Percentiles rank a stretch among this genome's conserved stretches.
Conservation (phyloP, 2,113 vertebrate species). For the Solea solea region DNA sequence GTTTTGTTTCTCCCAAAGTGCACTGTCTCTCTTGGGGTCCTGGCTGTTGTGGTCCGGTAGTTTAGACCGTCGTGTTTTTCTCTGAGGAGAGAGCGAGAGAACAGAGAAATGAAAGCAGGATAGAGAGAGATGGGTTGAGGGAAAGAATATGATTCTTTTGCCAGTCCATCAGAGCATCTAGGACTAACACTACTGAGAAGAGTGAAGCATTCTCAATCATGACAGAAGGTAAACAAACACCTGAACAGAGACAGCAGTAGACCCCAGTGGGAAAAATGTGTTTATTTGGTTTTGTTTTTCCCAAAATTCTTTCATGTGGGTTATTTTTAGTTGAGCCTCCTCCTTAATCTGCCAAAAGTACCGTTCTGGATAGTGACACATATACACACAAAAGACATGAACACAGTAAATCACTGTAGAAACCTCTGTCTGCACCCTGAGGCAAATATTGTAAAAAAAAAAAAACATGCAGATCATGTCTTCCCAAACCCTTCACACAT, state of each 20-base stretch:
- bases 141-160: slow-evolving; percentile 8
- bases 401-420: slow-evolving; percentile 38
- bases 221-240: slow-evolving; percentile 48
- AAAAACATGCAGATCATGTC: slow-evolving; percentile 7
- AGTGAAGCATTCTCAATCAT: slow-evolving; percentile 33
- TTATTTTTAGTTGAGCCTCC: slow-evolving; percentile 65
- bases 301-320: slow-evolving; percentile 23
- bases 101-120: neutral
- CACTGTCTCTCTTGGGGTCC: slow-evolving; percentile 82
- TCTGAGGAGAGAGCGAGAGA: slow-evolving; percentile 70
- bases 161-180: slow-evolving; percentile 18
- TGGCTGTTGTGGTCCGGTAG: slow-evolving; percentile 88
- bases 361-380: slow-evolving; percentile 25
- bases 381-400: slow-evolving; percentile 20
- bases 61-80: slow-evolving; percentile 86
- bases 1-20: slow-evolving; percentile 79
- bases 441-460: slow-evolving; percentile 11
- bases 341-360: slow-evolving; percentile 58
- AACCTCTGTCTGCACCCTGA: slow-evolving; percentile 19
- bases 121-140: neutral
- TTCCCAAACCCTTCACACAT: slow-evolving; percentile 14
- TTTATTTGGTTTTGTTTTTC: slow-evolving; percentile 42
- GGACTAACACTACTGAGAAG: slow-evolving; percentile 13
- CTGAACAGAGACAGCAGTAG: slow-evolving; percentile 36
- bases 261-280: slow-evolving; percentile 50